Conservation (phyloP, 2,888 invertebrate species). For the Pedicia rivosa region DNA sequence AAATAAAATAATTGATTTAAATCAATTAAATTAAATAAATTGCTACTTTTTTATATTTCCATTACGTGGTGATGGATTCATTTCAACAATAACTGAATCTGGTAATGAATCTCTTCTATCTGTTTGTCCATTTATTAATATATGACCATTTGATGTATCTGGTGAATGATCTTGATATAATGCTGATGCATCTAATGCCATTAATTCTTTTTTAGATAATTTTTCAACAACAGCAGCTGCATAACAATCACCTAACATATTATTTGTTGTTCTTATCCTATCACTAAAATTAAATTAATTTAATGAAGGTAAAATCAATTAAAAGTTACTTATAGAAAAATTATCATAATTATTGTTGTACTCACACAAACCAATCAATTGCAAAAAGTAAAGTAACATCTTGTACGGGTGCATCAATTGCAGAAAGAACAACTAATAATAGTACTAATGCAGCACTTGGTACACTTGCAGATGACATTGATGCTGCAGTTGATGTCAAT, state of each 20-base stretch:
- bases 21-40: neutral
- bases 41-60: constrained; percentile 11
- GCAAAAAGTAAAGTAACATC: constrained; percentile 73
- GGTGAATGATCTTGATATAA: constrained; percentile 34
- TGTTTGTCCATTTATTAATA: constrained; percentile 34
- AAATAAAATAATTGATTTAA: no score
- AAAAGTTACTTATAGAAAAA: neutral
- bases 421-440: constrained; percentile 62
- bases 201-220: constrained; percentile 63
- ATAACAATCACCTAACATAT: constrained; percentile 78
- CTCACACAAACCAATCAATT: constrained; percentile 84
- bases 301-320: neutral
- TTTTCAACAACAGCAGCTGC: constrained; percentile 74
- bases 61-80: constrained; percentile 21
- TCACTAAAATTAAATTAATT: constrained; percentile 41
- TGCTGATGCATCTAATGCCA: constrained; percentile 54
- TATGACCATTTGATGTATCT: constrained; percentile 34
- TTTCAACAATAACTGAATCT: constrained; percentile 42
- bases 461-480: constrained; percentile 77
- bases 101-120: constrained; percentile 35
- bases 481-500: constrained; percentile 68
- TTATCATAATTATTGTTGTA: neutral
- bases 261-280: constrained; percentile 73
- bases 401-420: constrained; percentile 65
- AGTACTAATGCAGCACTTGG: constrained; percentile 75